Evolutionary conservation across 2,797 vertebrate species (phyloP), one percentile per base, ranked within the genome.

Genomic region (Cyclura pinguis): DNA sequence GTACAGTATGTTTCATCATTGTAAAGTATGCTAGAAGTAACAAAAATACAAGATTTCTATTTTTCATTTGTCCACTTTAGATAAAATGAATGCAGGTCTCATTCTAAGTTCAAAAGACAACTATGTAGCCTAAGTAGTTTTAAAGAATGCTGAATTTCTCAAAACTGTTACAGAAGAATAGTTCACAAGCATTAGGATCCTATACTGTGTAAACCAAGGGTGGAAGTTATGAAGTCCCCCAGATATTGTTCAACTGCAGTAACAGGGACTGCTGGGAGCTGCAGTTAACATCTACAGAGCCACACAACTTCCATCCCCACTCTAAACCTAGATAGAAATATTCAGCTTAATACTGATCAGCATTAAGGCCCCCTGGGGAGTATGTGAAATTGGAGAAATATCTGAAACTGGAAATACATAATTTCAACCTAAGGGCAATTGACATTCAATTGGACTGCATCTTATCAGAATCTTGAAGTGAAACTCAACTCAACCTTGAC

Each of bases 81-180:
- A 67, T 80, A 59, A 76, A 57, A 87, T n/a, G 27, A 80, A 29
- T 12, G 35, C 62, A 38, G 38, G 10, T 50, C 42, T 10, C 20
- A 80, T 27, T 82, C 50, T 16, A 55, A 59, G 72, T 88, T 88
- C 32, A 62, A 62, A 86, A 88, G 27, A 59, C 47, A 32, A 29
- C 67, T 18, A 47, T 47, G n/a, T 24, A 42, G 12, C 32, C 6
- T 38, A 47, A 80, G 3, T 35, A 27, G 0, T 57, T 42, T 22
- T 24, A 77, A 78, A 14, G 55, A 89, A 62, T 32, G 47, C 14
- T 62, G 73, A 47, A 13, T 74, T 83, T 24, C 50, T 29, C 67
- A 27, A 22, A 83, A 6, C n/a, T 69, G 55, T 32, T 89, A 72
- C 35, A 80, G 47, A 55, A 38, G 22, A 72, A 67, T 80, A 62